Evolutionary conservation across 2,888 invertebrate genomes (phyloP), one percentile per base, ranked within the genome.

Genomic region (Mesoligia furuncula): DNA sequence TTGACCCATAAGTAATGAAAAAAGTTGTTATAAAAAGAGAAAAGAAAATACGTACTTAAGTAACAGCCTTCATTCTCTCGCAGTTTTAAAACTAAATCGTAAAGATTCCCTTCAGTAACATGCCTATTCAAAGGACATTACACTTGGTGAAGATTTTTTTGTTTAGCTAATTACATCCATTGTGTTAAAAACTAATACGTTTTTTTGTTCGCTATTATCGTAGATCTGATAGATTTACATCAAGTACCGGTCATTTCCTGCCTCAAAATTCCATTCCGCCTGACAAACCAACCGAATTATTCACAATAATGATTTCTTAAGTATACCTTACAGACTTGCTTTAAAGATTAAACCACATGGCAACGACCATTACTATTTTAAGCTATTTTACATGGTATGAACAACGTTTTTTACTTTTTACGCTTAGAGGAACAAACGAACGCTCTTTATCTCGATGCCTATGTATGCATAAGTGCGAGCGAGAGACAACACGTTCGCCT

Each of bases 221-320:
- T 84, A 84, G 89, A 92, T 93, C 91, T 89, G 85, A 88, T 87
- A 87, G 85, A 87, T 90, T 89, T 85, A 85, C 83, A 90, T 88
- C 87, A 88, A 86, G 83, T 85, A 83, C 86, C 66, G 81, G 84
- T 79, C 83, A 81, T 91, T 92, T 92, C 93, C 93, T 92, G 92
- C 83, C 84, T 61, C 88, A 84, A 88, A 91, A 91, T 92, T 90
- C 91, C 88, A 90, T 89, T 89, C 88, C 81, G 87, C 74, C 84
- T 84, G 85, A 87, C 80, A 77, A 80, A 86, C 80, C 81, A 86
- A 81, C 80, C 75, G 77, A 79, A 83, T 84, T 81, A 82, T 79
- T 85, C 87, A 83, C 75, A 87, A 87, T 88, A 90, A 90, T 89
- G 87, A 87, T 90, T 90, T 87, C 80, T 88, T 89, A 88, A 85